Base-by-base conservation (phyloP, 2,797 vertebrate species). In the Cyprinodon diabolis region DNA sequence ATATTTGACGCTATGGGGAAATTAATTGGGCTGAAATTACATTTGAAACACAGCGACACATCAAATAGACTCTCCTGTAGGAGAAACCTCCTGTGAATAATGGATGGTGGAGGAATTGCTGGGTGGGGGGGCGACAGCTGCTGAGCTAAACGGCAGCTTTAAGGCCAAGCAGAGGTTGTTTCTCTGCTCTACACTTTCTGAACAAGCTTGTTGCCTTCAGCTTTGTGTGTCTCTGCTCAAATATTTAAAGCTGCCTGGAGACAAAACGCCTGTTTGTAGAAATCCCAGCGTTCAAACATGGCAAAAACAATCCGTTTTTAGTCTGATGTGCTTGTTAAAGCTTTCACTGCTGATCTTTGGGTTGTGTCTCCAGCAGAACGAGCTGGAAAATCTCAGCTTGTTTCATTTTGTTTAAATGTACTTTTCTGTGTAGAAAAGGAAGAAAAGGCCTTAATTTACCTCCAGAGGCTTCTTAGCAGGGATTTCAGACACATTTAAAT, bases 141-240 rank as follows among this genome's bases (percentile, higher is more conserved):
- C 48, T 52, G 69, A 60, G 75, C 68, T 75, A 65, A 79, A 69
- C 37, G 35, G 66, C 60, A 51, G 54, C 45, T 77, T 68, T 62
- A 4, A 9, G 54, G 54, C 45, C 25, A 1, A 65, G 49, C 60
- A 25, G 21, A 30, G 49, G 71, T 68, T 66, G 58, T 66, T 71
- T 49, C 13, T 48, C 13, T 19, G 2, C 43, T 21, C 43, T 17
- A 56, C 14, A n/a, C 49, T 57, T 55, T n/a, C 10, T 56, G 10
- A n/a, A 56, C 55, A 1, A 25, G 72, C 62, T 55, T 11, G 43
- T 54, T 19, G 57, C 72, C 71, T 48, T 51, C 66, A 72, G 72
- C 78, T 75, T 63, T 68, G 30, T 72, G 77, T 82, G 74, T 72
- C 70, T 62, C 23, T 52, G 57, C 66, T 63, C 72, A 78, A 78